These are phyloP conservation scores for Sarcophilus harrisii DNA, from an alignment of 2,797 vertebrate genomes.

Conservation along the genomic window DNA sequence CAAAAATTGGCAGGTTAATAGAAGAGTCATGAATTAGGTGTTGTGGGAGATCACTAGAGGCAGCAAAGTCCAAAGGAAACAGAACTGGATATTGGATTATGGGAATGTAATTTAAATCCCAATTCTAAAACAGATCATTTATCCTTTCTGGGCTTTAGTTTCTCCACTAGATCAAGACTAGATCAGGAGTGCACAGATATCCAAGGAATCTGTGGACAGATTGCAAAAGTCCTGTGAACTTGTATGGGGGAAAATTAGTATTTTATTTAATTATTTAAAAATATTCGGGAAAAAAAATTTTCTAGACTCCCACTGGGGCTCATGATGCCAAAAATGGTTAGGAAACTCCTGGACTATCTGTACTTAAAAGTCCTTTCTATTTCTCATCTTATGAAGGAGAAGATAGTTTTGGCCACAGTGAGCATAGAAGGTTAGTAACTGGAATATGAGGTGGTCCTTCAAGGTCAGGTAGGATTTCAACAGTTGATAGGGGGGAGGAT, in stretches of 20 bases:
- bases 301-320: not conserved
- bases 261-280: not conserved
- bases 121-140: not conserved
- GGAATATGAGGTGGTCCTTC: not conserved
- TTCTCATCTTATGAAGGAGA: not conserved
- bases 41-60: not conserved
- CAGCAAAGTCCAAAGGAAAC: not conserved
- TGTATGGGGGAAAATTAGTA: not conserved
- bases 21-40: not conserved
- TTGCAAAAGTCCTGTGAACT: not conserved
- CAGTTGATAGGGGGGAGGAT: not conserved
- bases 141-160: not conserved
- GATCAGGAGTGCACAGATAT: not conserved
- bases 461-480: not conserved
- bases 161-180: no score
- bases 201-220: not conserved
- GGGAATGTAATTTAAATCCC: not conserved
- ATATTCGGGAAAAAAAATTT: not conserved
- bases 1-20: not conserved
- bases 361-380: not conserved
- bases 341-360: not conserved
- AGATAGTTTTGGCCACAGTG: not conserved
- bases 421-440: not conserved
- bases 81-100: not conserved
- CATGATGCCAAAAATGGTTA: not conserved